A percentile compares a stretch with the other conserved stretches of the same genome.
Evolutionary conservation across 35 echinoderm and acorn worm species (phyloP).

Genomic region (Apostichopus japonicus): DNA sequence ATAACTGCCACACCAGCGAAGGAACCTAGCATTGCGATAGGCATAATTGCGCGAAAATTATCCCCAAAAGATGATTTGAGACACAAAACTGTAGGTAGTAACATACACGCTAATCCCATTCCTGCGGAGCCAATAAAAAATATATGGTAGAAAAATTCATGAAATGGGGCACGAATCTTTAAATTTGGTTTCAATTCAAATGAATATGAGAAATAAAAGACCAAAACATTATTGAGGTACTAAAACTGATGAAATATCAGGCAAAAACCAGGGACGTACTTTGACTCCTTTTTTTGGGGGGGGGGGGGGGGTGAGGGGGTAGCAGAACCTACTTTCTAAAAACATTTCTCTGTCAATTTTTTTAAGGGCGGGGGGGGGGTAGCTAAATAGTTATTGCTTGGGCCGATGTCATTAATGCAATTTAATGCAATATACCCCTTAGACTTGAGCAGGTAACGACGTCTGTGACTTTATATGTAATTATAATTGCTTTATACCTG

Average conservation of each 20-base stretch:
- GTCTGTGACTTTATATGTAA: no score
- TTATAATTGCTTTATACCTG: background rate
- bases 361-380: no score
- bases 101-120: conserved; percentile 20
- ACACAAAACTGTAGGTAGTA: conserved; percentile 33
- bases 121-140: conserved; percentile 16
- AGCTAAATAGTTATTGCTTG: no score
- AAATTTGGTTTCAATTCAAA: background rate
- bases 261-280: no score
- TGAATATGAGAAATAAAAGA: background rate
- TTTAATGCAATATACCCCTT: no score
- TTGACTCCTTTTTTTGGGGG: no score
- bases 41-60: conserved; percentile 9
- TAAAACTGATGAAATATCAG: no score
- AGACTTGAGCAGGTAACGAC: no score
- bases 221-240: background rate
- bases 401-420: no score
- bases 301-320: no score
- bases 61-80: background rate
- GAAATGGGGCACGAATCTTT: background rate
- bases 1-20: conserved; percentile 29
- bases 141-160: background rate
- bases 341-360: no score
- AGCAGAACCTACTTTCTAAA: no score
- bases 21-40: conserved; percentile 18